These are phyloP conservation scores for Furcula furcula DNA, from an alignment of 2,888 invertebrate species.

Conservation along the genomic window DNA sequence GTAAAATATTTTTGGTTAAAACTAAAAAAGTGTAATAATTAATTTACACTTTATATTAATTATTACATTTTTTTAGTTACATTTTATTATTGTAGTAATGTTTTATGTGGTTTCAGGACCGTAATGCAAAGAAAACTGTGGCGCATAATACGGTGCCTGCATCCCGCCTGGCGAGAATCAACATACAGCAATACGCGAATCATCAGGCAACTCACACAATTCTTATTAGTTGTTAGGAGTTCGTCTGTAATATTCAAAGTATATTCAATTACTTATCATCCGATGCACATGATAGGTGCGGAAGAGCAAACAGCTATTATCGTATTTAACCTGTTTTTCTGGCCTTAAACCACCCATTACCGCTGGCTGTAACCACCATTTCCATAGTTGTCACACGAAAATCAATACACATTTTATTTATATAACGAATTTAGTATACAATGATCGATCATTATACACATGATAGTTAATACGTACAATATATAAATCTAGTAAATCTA, in stretches of 20 bases:
- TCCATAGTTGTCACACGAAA: slow-evolving; percentile 23
- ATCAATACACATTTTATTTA: slow-evolving; percentile 26
- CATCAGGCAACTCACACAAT: slow-evolving; percentile 37
- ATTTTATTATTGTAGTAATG: no score
- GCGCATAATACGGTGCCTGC: slow-evolving; percentile 62
- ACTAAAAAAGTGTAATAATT: no score
- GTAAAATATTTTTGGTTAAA: no score
- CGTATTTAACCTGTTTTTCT: slow-evolving; percentile 9
- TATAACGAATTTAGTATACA: slow-evolving; percentile 38
- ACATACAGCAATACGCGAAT: slow-evolving; percentile 41
- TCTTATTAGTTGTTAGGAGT: slow-evolving; percentile 44
- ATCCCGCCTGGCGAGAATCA: slow-evolving; percentile 48
- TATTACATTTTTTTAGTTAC: no score
- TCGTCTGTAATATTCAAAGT: slow-evolving; percentile 45
- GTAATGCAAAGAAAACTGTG: slow-evolving; percentile 55
- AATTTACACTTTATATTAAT: no score
- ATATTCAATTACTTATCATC: slow-evolving; percentile 40
- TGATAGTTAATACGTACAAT: slow-evolving; percentile 28
- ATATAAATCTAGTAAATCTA: slow-evolving; percentile 41
- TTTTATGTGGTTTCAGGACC: slow-evolving; percentile 47
- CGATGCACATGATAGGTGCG: slow-evolving; percentile 22
- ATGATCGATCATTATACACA: slow-evolving; percentile 50
- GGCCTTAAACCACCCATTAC: slow-evolving; percentile 15
- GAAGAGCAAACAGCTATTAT: slow-evolving; percentile 11
- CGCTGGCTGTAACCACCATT: slow-evolving; percentile 30